Base-by-base conservation (phyloP, 2,113 vertebrate genomes). In the Gymnobelideus leadbeateri region DNA sequence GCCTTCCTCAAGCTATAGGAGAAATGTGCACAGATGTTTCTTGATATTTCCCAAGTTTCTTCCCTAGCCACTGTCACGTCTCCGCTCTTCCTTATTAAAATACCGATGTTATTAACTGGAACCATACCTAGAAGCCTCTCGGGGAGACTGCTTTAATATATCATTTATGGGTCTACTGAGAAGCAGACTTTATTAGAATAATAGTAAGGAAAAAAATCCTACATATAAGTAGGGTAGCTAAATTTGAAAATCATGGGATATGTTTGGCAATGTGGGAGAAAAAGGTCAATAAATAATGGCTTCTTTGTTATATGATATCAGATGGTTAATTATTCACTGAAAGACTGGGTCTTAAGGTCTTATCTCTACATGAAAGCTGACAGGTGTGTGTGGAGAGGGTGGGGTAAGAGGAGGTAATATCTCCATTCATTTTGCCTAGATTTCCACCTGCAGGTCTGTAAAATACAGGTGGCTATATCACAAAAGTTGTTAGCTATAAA, bases 1-100 rank as follows among this genome's bases (percentile, higher is more conserved):
- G 91, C 94, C 47, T 54, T 95, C 95, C 89, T 93, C 92, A 93
- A 96, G 94, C 94, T 95, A 89, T 89, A 91, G 49, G 3, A 51
- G 95, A 98, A 98, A 96, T 37, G 94, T 96, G 37, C 93, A 95
- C 95, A 98, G 95, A 96, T 98, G 93, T 96, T 98, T 92, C 93
- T 94, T 91, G 93, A 97, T 95, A 95, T 95, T 96, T 98, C 95
- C 93, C 95, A 97, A 97, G 96, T 91, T 97, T 97, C 96, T 93
- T 98, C 93, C 31, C 90, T 97, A 98, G 97, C 92, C 95, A 93
- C 46, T 93, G 91, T 92, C 95, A 97, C 8, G 50, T 96, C 95
- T 98, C 94, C 91, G 53, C 37, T 97, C 93, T 95, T 97, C 90
- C 94, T 61, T 94, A 94, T 52, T 94, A 94, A 96, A 98, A 97